Conservation (phyloP, 2,888 invertebrate species). For the Drosophila stalkeri region DNA sequence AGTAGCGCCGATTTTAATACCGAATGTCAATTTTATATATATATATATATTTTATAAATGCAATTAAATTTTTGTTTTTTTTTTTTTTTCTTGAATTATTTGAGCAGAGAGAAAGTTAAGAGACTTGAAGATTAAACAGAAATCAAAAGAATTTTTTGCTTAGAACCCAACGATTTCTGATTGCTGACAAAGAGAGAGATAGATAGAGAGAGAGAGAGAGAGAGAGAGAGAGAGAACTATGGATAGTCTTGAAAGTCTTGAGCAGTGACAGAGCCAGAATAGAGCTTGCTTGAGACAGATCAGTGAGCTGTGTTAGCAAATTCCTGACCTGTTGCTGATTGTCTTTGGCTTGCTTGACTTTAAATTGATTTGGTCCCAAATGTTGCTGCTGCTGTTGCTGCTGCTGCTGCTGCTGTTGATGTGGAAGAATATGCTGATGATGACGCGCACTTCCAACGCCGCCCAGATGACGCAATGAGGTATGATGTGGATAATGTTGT, state of each 20-base stretch:
- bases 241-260: conserved; percentile 13
- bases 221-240: neutral
- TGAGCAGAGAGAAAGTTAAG: conserved; percentile 26
- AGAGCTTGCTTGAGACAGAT: conserved; percentile 30
- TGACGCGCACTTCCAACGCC: conserved; percentile 68
- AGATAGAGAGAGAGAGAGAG: neutral
- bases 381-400: conserved; percentile 29
- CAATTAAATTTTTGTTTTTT: conserved; percentile 15
- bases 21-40: conserved; percentile 84
- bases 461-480: conserved; percentile 85
- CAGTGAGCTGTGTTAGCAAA: conserved; percentile 27
- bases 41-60: conserved; percentile 55
- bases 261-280: conserved; percentile 33
- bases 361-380: conserved; percentile 74
- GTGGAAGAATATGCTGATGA: conserved; percentile 48
- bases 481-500: conserved; percentile 59
- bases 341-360: conserved; percentile 75
- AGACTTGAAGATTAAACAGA: neutral
- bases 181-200: neutral
- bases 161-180: conserved; percentile 1
- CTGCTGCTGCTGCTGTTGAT: conserved; percentile 11
- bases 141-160: conserved; percentile 7
- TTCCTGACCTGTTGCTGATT: conserved; percentile 83
- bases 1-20: conserved; percentile 40
- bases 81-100: conserved; percentile 10